Evolutionary conservation across 2,888 invertebrate species (phyloP).

Genomic region (Ophion obscuratus): DNA sequence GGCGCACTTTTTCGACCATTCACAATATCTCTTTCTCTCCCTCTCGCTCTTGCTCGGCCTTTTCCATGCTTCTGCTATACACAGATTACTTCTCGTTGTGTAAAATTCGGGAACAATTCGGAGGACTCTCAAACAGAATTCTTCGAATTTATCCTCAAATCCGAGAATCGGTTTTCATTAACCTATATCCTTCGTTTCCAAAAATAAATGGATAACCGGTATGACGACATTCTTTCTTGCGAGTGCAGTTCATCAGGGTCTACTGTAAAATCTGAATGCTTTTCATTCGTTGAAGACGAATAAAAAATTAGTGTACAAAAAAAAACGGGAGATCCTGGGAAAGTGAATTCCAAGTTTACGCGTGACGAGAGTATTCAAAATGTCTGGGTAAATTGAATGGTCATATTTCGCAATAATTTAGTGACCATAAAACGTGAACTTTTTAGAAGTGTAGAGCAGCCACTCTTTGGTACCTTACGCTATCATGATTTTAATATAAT

Average conservation of each 20-base stretch:
- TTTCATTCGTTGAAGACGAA: too few relatives aligned
- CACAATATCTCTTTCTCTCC: constrained; percentile 35
- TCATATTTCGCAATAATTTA: constrained; percentile 38
- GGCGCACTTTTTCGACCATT: constrained; percentile 55
- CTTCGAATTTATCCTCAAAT: background rate
- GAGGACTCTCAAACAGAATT: background rate
- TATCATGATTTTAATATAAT: constrained; percentile 22
- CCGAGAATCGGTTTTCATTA: background rate
- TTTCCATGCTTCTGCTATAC: background rate
- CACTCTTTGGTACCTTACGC: background rate
- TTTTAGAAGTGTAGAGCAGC: constrained; percentile 4
- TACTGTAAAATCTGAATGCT: too few relatives aligned
- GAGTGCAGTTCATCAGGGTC: too few relatives aligned
- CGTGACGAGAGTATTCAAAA: background rate
- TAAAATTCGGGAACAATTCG: constrained; percentile 8
- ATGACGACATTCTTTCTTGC: too few relatives aligned
- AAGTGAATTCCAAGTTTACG: background rate
- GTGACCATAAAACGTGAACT: constrained; percentile 1
- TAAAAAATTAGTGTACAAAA: background rate
- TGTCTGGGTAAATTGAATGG: constrained; percentile 5
- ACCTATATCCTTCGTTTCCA: background rate
- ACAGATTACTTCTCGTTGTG: background rate
- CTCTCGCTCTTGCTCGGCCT: constrained; percentile 16
- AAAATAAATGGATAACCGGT: too few relatives aligned
- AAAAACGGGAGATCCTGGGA: background rate